A percentile compares a stretch with the other conserved stretches of the same genome.
Evolutionary conservation across 2,797 vertebrate genomes (phyloP).

Genomic region (Parauchenoglanis punctatus): DNA sequence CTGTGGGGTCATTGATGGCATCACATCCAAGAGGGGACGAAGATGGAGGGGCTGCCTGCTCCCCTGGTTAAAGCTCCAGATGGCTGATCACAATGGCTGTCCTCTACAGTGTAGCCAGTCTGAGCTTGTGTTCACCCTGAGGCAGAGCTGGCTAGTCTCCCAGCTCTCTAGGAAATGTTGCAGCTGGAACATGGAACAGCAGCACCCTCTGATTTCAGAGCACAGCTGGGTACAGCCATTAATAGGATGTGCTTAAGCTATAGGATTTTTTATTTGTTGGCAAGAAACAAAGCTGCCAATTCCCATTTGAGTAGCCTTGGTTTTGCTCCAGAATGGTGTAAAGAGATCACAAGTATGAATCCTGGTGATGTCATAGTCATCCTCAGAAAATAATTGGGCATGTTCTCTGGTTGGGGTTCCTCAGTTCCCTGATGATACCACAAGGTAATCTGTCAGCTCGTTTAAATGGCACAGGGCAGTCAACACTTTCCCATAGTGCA

Average conservation of each 20-base stretch:
- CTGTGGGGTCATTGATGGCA: constrained; percentile 71
- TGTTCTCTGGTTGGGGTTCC: neutral
- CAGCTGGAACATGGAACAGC: constrained; percentile 48
- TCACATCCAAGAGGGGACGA: constrained; percentile 67
- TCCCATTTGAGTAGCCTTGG: neutral
- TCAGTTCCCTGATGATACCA: neutral
- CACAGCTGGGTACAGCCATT: constrained; percentile 33
- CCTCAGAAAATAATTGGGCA: neutral
- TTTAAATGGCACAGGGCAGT: neutral
- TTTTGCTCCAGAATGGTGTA: neutral
- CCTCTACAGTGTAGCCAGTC: constrained; percentile 49
- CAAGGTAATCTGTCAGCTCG: neutral
- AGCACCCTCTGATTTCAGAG: constrained; percentile 39
- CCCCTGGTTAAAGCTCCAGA: constrained; percentile 55
- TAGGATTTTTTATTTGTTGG: neutral
- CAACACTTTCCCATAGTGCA: neutral
- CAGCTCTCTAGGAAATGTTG: constrained; percentile 45
- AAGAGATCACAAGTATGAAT: neutral
- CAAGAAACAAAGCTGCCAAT: neutral
- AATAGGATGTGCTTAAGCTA: neutral
- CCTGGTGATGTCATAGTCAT: neutral
- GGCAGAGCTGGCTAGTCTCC: constrained; percentile 34
- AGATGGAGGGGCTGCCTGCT: constrained; percentile 49
- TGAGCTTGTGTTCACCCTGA: constrained; percentile 42
- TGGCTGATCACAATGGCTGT: constrained; percentile 55